Percentiles rank a stretch among this genome's conserved stretches.
Evolutionary conservation across 2,113 vertebrate species (phyloP).

Genomic region (Oncorhynchus masou): DNA sequence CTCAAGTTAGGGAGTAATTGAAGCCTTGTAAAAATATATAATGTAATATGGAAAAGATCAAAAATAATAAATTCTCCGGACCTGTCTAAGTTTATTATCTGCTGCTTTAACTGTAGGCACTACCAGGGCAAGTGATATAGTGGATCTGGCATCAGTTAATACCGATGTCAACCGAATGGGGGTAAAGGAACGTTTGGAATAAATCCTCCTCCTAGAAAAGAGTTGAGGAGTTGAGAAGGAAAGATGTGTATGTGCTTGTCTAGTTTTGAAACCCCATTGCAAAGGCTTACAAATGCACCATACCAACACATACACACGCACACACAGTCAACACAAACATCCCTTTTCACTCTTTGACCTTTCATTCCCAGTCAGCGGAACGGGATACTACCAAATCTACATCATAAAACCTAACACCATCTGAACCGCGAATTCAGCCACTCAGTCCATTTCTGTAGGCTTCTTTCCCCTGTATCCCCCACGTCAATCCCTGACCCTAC

Average conservation of each 20-base stretch:
- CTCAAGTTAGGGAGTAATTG: conserved; percentile 69
- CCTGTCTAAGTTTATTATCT: conserved; percentile 68
- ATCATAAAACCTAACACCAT: no score
- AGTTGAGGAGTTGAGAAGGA: no score
- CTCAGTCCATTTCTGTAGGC: no score
- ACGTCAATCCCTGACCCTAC: conserved; percentile 42
- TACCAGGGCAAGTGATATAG: conserved; percentile 58
- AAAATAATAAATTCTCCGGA: conserved; percentile 70
- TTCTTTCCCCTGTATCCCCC: conserved; percentile 4
- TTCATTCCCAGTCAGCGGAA: conserved; percentile 23
- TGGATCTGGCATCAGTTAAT: conserved; percentile 62
- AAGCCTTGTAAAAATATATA: conserved; percentile 69
- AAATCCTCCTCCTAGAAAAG: no score
- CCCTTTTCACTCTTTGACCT: conserved; percentile 6
- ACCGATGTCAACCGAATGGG: conserved; percentile 41
- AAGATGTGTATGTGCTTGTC: no score
- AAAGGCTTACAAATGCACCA: conserved; percentile 25
- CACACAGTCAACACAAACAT: background rate
- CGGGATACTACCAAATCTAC: background rate
- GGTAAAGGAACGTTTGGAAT: no score
- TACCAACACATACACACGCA: conserved; percentile 7
- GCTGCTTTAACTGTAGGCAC: conserved; percentile 67
- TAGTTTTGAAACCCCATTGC: no score
- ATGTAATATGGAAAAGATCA: conserved; percentile 75
- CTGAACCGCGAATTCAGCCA: no score